A percentile compares a stretch with the other conserved stretches of the same genome.
Conservation (phyloP, 2,113 vertebrate species). For the Polypterus bichir region DNA sequence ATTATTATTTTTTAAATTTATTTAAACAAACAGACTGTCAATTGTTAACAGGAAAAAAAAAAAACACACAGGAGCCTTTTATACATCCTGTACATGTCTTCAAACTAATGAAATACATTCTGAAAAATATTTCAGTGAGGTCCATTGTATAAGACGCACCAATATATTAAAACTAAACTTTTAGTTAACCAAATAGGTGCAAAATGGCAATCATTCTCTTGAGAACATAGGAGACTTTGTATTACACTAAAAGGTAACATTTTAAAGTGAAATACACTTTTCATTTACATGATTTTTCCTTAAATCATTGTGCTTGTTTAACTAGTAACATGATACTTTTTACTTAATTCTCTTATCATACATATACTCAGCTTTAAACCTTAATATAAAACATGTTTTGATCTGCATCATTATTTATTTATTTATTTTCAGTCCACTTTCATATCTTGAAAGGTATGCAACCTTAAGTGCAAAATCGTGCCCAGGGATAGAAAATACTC, state of each 20-base stretch:
- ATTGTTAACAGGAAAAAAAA: background rate
- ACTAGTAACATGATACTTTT: background rate
- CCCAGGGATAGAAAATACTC: conserved; percentile 52
- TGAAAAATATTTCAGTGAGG: background rate
- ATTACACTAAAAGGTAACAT: conserved; percentile 28
- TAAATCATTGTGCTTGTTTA: conserved; percentile 41
- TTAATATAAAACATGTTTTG: conserved; percentile 25
- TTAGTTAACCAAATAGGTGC: conserved; percentile 8
- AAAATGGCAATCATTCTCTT: conserved; percentile 36
- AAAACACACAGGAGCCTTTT: background rate
- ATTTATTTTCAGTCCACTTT: conserved; percentile 48
- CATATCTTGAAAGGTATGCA: conserved; percentile 55
- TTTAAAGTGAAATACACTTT: conserved; percentile 22
- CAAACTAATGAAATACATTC: background rate
- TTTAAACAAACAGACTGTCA: background rate
- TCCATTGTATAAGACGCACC: background rate
- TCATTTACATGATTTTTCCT: conserved; percentile 14
- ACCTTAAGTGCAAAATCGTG: conserved; percentile 53
- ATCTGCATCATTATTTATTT: conserved; percentile 21
- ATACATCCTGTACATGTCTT: background rate
- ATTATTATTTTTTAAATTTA: background rate
- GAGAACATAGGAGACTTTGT: conserved; percentile 59
- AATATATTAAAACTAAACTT: background rate
- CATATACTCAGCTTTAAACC: conserved; percentile 17
- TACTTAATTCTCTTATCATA: conserved; percentile 19